Base-by-base conservation (phyloP, 2,888 invertebrate species). In the Phalera bucephala region DNA sequence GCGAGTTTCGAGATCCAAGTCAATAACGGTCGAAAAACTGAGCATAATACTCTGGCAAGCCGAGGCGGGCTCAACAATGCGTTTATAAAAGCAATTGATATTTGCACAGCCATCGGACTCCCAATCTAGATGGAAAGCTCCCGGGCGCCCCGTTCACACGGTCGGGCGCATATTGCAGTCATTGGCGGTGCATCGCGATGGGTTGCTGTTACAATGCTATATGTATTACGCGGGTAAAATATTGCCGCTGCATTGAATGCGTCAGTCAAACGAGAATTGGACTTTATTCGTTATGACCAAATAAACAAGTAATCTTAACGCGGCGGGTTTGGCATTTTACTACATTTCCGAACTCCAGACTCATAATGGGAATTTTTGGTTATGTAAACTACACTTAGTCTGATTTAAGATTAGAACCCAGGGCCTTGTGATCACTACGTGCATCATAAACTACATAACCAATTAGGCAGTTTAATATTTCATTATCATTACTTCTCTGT, bases 41-140 rank as follows among this genome's bases (percentile, higher is more conserved):
- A 26, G 33, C n/a, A 46, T 52, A 25, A 25, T 25, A 25, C 39
- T 7, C 36, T 30, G 25, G 12, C 28, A 47, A 38, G 40, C 33
- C 34, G 33, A 31, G 19, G 36, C 40, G 8, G 21, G 43, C 34
- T 45, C 39, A 34, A 46, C 57, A 62, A 60, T 63, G 60, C 57
- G 61, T 59, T 70, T 69, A 62, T 56, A 57, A 66, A 57, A 57
- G 41, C 64, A 64, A 69, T 66, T 68, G 64, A 69, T 70, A 67
- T 60, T 57, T 49, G 52, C 39, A 59, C 51, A 57, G 65, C 52
- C 51, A 51, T 58, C 45, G 48, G 38, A 52, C 29, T 47, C 44
- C 51, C 66, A 66, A 71, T 67, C 66, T 61, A 57, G 57, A 64
- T 63, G 51, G 58, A 66, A 53, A 44, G 66, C 60, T 69, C 72